Base-by-base conservation (phyloP, 2,888 invertebrate genomes). In the Ramazzottius varieornatus region DNA sequence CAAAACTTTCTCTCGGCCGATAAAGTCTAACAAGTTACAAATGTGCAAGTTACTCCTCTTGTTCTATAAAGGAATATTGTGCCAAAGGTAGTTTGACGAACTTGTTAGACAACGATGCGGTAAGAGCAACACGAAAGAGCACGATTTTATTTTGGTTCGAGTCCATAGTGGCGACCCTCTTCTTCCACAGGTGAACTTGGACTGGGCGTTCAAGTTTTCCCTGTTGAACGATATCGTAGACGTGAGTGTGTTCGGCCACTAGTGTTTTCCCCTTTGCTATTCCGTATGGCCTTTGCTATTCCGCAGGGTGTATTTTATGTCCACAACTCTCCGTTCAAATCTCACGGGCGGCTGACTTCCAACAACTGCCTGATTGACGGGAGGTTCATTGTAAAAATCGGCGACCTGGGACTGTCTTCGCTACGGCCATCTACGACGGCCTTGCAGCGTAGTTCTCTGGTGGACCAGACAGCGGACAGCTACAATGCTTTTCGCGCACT, bases 331-430 rank as follows among this genome's bases (percentile, higher is more conserved):
- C 67, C 69, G 1, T 67, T 71, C 1, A 66, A 68, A 20, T 67
- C 68, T 2, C 73, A 73, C 64, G 73, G 73, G 2, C 67, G 71
- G 2, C 69, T 73, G 33, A 71, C 69, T 33, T 73, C 72, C 29
- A 70, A 71, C 2, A 70, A 70, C 29, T 73, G 73, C 66, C 68
- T 73, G 4, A 70, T 73, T 32, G 73, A 73, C 69, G 71, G 72
- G 65, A 65, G 73, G n/a, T 73, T 73, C 68, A 71, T 72, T 0
- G 70, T 73, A 32, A 73, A 73, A 66, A 68, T 73, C 20, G 69
- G 72, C 0, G 73, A 72, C 46, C 72, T 70, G 66, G 72, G 72
- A 4, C 66, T 72, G 33, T 4, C 54, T 4, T 29, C 54, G 54
- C 4, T 54, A 24, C 54, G 54, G 24, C 20, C 54, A 24, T 54